phyloP scores from a whole-genome alignment of 2,888 invertebrate genomes.

The Anthoptus insignis region DNA sequence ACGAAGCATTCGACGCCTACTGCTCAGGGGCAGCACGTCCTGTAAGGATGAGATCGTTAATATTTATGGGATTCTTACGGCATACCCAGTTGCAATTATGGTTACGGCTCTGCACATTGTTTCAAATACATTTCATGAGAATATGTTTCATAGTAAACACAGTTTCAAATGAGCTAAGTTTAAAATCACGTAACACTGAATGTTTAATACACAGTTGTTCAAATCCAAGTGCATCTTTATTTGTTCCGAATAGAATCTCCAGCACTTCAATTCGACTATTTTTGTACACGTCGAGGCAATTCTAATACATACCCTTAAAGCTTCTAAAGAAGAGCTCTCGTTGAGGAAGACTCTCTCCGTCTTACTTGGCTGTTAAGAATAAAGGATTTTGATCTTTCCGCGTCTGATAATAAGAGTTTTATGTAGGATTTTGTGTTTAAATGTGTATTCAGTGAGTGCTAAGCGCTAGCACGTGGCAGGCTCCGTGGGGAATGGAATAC shows the following conservation, averaged over 20 bases:
- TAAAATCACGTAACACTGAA: constrained; percentile 25
- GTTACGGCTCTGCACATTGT: too few relatives aligned
- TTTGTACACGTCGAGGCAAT: constrained; percentile 80
- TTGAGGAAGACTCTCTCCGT: constrained; percentile 66
- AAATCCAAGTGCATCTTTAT: constrained; percentile 42
- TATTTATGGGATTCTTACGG: too few relatives aligned
- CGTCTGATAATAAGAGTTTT: constrained; percentile 49
- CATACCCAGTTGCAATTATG: too few relatives aligned
- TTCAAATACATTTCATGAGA: neutral
- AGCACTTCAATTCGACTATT: constrained; percentile 78
- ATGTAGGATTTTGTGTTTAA: constrained; percentile 59
- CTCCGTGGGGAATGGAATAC: constrained; percentile 71
- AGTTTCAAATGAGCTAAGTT: too few relatives aligned
- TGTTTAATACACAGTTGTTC: constrained; percentile 26
- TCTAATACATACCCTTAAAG: constrained; percentile 73
- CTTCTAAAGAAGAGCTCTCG: constrained; percentile 78
- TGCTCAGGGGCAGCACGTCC: too few relatives aligned
- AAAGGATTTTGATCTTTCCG: constrained; percentile 70
- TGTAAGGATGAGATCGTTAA: too few relatives aligned
- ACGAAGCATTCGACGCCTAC: too few relatives aligned
- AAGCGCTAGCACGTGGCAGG: constrained; percentile 81
- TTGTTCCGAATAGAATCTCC: constrained; percentile 67
- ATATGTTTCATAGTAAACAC: neutral
- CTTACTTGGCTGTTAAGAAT: constrained; percentile 59
- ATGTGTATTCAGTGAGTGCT: constrained; percentile 71